Base-by-base conservation (phyloP, 1,140 invertebrate species). In the Heliconius hewitsoni region DNA sequence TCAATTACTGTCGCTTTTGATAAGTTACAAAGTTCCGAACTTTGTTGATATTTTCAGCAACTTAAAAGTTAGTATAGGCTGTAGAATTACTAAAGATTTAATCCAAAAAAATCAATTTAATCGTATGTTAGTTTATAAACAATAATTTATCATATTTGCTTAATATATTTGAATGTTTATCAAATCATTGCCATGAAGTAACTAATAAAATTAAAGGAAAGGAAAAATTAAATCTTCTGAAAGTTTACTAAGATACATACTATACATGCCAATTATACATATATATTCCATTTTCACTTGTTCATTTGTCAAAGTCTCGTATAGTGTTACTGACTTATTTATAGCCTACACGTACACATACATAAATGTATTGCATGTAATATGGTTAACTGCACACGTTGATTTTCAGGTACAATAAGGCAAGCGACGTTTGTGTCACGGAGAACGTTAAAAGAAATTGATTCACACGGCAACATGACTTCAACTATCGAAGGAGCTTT, bases 391-490 rank as follows among this genome's bases (percentile, higher is more conserved):
- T 34, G 34, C 34, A 34, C 34, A 34, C 34, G 34, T 34, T 34
- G 34, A 34, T 34, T 34, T 34, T 34, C 34, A 34, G 4, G 34
- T 34, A 34, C 34, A 34, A 34, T 34, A 23, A 34, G 30, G 30
- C 30, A 30, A 30, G 30, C 30, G 30, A 3, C 2, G 30, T 34
- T 34, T 34, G 30, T 34, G 30, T 34, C 30, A 34, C 30, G 3
- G 30, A 34, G 6, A 5, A 34, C 34, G 34, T 34, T 34, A 34
- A 42, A 97, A 85, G 95, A 95, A 78, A 95, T 98, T 55, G 97
- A 98, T 93, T 93, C 98, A 4, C 97, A 96, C 82, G 95, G 96
- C 23, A 98, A 98, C 93, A 95, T 96, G 86, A 95, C 98, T 81
- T 95, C 95, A 5, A 94, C 94, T 37, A 96, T 98, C 60, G 97